Evolutionary conservation across 53 echinoderm and acorn worm genomes (phyloP).

Genomic region (Arbacia lixula): DNA sequence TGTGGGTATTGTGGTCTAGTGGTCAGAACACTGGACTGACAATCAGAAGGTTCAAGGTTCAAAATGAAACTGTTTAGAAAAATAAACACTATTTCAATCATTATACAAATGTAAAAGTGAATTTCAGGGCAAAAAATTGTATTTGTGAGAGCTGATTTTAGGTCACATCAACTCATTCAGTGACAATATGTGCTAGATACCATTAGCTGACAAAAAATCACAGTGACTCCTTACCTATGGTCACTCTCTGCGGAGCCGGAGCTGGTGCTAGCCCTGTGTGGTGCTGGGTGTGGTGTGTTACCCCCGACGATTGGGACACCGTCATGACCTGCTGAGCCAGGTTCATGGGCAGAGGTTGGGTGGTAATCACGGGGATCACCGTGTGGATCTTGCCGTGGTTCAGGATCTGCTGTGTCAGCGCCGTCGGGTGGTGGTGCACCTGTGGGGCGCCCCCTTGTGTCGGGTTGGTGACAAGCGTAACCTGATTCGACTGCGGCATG

Average conservation of each 20-base stretch:
- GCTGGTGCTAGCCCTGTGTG: not conserved
- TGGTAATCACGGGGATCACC: slow-evolving; percentile 72
- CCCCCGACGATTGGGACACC: slow-evolving; percentile 56
- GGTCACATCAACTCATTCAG: too few species aligned
- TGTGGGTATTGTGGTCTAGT: too few species aligned
- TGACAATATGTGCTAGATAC: not conserved
- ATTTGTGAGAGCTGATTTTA: too few species aligned
- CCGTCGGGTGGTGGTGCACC: slow-evolving; percentile 44
- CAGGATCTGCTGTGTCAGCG: slow-evolving; percentile 44
- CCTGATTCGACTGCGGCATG: slow-evolving; percentile 52
- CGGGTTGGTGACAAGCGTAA: slow-evolving; percentile 59
- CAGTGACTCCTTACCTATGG: slow-evolving; percentile 11
- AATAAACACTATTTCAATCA: too few species aligned
- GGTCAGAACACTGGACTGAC: too few species aligned
- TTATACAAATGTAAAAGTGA: too few species aligned
- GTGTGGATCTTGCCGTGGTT: slow-evolving; percentile 74
- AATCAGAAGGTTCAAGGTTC: too few species aligned
- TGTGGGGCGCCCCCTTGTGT: slow-evolving; percentile 42
- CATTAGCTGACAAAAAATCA: not conserved
- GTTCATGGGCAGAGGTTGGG: slow-evolving; percentile 66
- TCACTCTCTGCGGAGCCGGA: slow-evolving; percentile 36
- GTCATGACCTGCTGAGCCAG: slow-evolving; percentile 45
- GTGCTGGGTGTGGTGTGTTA: not conserved
- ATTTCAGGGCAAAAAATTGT: too few species aligned
- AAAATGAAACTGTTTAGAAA: too few species aligned